Evolutionary conservation across 2,797 vertebrate species (phyloP), one percentile per base, ranked within the genome.

Genomic region (Tangara arthus): DNA sequence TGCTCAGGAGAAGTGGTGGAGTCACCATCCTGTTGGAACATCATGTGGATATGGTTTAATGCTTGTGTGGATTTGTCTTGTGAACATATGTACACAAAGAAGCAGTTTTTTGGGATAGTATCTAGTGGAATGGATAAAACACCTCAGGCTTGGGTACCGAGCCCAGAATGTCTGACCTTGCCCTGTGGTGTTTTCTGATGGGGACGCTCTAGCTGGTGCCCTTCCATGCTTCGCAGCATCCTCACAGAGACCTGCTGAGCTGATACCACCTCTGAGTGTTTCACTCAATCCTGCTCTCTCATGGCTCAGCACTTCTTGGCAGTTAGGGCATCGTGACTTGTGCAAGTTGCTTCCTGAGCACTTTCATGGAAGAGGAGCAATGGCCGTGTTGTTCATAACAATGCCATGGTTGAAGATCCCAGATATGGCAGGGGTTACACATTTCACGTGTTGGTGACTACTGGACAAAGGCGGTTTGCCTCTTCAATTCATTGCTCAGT

Each of bases 371-470:
- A 50, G 17, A 46, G 24, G 18, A 55, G 30, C 56, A 55, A 9
- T 50, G n/a, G 21, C 24, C 13, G 79, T 0, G 0, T 71, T 82
- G 26, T 37, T 82, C 18, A 0, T 64, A 44, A 64, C 1, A 27
- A 22, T 72, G 46, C 35, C 4, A 0, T 44, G 10, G 24, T 2
- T 85, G 52, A 82, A 65, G 59, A 72, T 46, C 28, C n/a, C 71
- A 61, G 12, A 79, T 24, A 6, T 16, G 12, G 8, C 50, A 47
- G 21, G 28, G 27, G 50, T 15, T 71, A 19, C 8, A 4, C 5
- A 5, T 66, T 73, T 83, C 6, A 2, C 39, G 2, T 3, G 1
- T 55, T 35, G 22, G 32, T 59, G 9, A 20, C 73, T 81, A 10
- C 32, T n/a, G 21, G 8, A 24, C 30, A 66, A 35, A 46, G 34